Evolutionary conservation across 2,113 vertebrate genomes (phyloP), one percentile per base, ranked within the genome.

Genomic region (Sterna hirundo): DNA sequence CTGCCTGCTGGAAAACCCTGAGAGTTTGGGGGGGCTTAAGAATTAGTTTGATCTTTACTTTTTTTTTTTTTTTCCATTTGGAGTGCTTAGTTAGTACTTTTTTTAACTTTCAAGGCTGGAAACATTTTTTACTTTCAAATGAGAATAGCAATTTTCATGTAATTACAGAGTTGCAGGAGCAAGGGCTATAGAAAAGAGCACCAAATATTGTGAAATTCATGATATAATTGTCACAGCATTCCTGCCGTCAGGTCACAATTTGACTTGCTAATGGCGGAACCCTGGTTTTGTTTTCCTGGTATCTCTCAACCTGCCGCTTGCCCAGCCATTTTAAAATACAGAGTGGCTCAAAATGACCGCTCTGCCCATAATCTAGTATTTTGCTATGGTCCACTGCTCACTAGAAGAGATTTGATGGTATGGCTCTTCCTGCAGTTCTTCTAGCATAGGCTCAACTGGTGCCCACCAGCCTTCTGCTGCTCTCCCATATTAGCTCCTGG

Each of bases 121-220:
- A 92, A 60, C 10, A 5, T 34, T 64, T 79, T 77, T 89, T 54
- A 26, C 34, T 93, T 88, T 84, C 36, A 81, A 81, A 93, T 1
- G 0, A 57, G 46, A 72, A 51, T 4, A 85, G 40, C 26, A 54
- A 68, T 88, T 90, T 86, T 65, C 42, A 29, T 62, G 54, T 70
- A 84, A 84, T 84, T 83, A 85, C 29, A 81, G 83, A 60, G 32
- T 14, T 74, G 54, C 36, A 34, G 71, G 27, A 72, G 49, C 34
- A 74, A 65, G 20, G 22, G 23, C 68, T 78, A 47, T 54, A 83
- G 58, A 81, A 87, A 91, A 69, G 32, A 38, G 80, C 55, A 78
- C 20, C 46, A 66, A 92, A 86, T 52, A 58, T 70, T 92, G 76
- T 90, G 86, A 92, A 88, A 95, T 86, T 80, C 26, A 14, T 40